These are phyloP conservation scores for Rattus norvegicus DNA, from an alignment of 2,113 vertebrate species.

Conservation along the genomic window GRCr8 NC_086026.1:78518001-78518500, in stretches of 20 bases:
- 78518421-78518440: neutral
- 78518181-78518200: neutral
- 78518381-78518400: neutral
- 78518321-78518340: rapidly evolving
- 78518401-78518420: neutral
- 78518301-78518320: neutral
- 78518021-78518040: neutral
- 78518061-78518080: neutral
- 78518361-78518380: rapidly evolving
- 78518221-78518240: neutral
- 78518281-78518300: neutral
- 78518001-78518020: neutral
- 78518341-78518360: too few relatives aligned
- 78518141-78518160: too few relatives aligned
- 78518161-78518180: neutral
- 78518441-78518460: neutral
- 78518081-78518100: too few relatives aligned
- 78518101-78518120: too few relatives aligned
- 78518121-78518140: neutral
- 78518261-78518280: neutral
- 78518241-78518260: neutral
- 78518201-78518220: neutral
- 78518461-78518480: neutral
- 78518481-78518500: neutral
- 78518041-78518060: neutral